A percentile compares a stretch with the other conserved stretches of the same genome.
These are phyloP conservation scores for Limnodromus scolopaceus DNA, from an alignment of 2,797 vertebrate genomes.

Conservation along the genomic window DNA sequence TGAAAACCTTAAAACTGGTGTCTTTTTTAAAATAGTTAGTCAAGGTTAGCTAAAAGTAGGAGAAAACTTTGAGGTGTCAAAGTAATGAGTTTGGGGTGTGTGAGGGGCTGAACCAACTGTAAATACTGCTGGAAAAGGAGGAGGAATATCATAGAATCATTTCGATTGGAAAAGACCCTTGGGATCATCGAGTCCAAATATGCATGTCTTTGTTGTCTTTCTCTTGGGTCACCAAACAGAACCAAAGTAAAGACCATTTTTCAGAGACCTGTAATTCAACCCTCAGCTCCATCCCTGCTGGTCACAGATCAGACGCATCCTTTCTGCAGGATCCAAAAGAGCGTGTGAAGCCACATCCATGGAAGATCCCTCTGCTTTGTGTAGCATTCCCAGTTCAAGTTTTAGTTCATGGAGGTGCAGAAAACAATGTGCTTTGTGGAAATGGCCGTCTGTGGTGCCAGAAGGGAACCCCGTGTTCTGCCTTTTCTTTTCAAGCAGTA, in stretches of 20 bases:
- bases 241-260: neutral
- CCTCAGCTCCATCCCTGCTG: neutral
- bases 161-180: no score
- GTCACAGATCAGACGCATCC: neutral
- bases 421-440: neutral
- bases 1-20: neutral
- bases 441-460: neutral
- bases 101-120: neutral
- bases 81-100: neutral
- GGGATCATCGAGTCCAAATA: neutral
- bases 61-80: neutral
- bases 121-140: no score
- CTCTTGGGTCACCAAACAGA: neutral
- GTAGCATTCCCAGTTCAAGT: neutral
- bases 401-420: neutral
- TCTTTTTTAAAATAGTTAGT: neutral
- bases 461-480: neutral
- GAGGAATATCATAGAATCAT: no score
- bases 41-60: neutral
- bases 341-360: neutral
- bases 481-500: neutral
- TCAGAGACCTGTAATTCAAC: neutral
- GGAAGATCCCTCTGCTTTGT: neutral
- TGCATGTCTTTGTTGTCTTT: neutral
- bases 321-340: neutral